Base-by-base conservation (phyloP, 1,140 invertebrate species). In the Pseudomyrmex concolor region DNA sequence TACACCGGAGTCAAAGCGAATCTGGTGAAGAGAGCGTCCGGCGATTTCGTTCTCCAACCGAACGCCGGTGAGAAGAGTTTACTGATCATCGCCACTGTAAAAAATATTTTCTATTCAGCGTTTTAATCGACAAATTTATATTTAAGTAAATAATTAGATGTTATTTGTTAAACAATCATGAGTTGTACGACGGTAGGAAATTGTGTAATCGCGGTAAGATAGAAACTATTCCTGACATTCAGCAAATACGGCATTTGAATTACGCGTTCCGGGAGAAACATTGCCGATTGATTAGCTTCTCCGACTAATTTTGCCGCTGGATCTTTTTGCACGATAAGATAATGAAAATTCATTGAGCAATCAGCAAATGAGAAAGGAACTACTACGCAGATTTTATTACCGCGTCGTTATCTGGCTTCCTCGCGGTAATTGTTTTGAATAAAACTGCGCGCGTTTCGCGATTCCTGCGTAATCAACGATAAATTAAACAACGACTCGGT, bases 1-100 rank as follows among this genome's bases (percentile, higher is more conserved):
- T 97, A 97, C 90, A 97, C 96, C 22, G 97, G 97, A 45, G 95
- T 97, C 48, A 96, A 95, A 90, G 96, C 95, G 0, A 94, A 96
- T 10, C 89, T 96, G 51, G 95, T 97, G 12, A 97, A 97, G 91
- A 96, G 96, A 91, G 95, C 96, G 1, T 95, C 96, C 59, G 96
- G 96, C 22, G 95, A 96, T 71, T 95, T 97, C 72, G 92, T 92
- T 51, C 92, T 97, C 1, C 92, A 94, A 83, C 95, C 96, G 5
- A 90, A 94, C 17, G 92, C 95, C 84, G 95, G 96, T 96, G 91
- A 94, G 95, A 85, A 34, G 13, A 45, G 34, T 7, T 34, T 7
- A 34, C 34, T 34, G 5, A 34, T 34, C 34, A 7, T 34, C 34
- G 25, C 2, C 25, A 25, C 34, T 34, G 34, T 34, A 5, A 34